phyloP scores from a whole-genome alignment of 2,888 invertebrate genomes.

The Idaea dimidiata region DNA sequence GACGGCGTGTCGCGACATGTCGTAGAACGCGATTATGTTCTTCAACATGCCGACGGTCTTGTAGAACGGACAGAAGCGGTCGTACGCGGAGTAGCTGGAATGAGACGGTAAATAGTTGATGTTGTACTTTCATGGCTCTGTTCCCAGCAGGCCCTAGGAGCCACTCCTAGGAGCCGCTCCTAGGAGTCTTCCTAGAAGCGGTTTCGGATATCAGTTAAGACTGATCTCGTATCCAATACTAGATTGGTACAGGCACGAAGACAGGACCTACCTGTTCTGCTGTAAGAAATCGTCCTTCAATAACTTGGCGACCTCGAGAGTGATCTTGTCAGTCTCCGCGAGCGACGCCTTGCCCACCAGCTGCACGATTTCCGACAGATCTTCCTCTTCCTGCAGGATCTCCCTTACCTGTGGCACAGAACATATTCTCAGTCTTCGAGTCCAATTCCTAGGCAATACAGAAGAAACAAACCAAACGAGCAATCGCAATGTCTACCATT shows the following conservation, averaged over 20 bases:
- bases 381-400: conserved; percentile 99
- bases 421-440: neutral
- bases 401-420: conserved; percentile 83
- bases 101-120: neutral
- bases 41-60: conserved; percentile 99
- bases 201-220: too few species aligned
- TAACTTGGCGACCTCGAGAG: conserved; percentile 98
- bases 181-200: too few species aligned
- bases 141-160: too few species aligned
- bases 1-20: conserved; percentile 98
- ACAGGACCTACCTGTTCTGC: conserved; percentile 91
- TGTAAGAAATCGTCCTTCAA: conserved; percentile 99
- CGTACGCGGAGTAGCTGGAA: conserved; percentile 91
- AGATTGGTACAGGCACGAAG: neutral
- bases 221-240: neutral
- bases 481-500: too few species aligned
- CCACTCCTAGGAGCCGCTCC: too few species aligned
- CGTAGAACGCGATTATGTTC: conserved; percentile 99
- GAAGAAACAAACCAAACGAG: too few species aligned
- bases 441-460: too few species aligned
- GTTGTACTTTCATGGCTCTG: too few species aligned
- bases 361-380: conserved; percentile 99
- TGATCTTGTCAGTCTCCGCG: conserved; percentile 99
- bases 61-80: conserved; percentile 99
- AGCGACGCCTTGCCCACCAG: conserved; percentile 99